Conservation (phyloP, 2,888 invertebrate species). For the Spodoptera littoralis region DNA sequence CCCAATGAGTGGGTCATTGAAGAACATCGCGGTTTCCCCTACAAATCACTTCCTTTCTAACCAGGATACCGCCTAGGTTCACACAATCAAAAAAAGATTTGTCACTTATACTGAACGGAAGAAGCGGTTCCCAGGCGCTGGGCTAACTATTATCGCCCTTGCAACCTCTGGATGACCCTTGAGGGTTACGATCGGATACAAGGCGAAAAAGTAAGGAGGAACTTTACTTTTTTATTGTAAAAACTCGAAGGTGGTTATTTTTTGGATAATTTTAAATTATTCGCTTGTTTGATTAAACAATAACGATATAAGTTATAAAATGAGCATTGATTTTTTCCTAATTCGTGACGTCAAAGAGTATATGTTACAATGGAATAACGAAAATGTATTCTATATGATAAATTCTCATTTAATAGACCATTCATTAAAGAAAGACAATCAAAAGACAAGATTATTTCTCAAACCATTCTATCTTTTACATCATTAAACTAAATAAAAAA, state of each 20-base stretch:
- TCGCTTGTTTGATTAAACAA: too few species aligned
- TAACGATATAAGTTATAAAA: too few species aligned
- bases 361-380: too few species aligned
- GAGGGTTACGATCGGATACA: slow-evolving; percentile 56
- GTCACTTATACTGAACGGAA: slow-evolving; percentile 80
- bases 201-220: slow-evolving; percentile 3
- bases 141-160: slow-evolving; percentile 81
- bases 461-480: too few species aligned
- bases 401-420: too few species aligned
- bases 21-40: slow-evolving; percentile 43
- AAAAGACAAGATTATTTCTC: too few species aligned
- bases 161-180: slow-evolving; percentile 78
- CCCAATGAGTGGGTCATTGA: slow-evolving; percentile 27
- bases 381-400: too few species aligned
- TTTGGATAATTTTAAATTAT: too few species aligned
- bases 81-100: slow-evolving; percentile 88
- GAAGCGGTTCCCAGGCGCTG: slow-evolving; percentile 78
- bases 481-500: slow-evolving; percentile 12
- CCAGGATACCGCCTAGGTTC: slow-evolving; percentile 75
- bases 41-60: slow-evolving; percentile 59
- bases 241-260: too few species aligned
- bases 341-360: too few species aligned
- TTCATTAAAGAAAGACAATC: too few species aligned
- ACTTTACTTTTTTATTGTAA: background rate
- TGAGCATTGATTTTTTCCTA: background rate